Evolutionary conservation across 2,888 invertebrate species (phyloP), one percentile per base, ranked within the genome.

Genomic region (Drosophila prostipennis): DNA sequence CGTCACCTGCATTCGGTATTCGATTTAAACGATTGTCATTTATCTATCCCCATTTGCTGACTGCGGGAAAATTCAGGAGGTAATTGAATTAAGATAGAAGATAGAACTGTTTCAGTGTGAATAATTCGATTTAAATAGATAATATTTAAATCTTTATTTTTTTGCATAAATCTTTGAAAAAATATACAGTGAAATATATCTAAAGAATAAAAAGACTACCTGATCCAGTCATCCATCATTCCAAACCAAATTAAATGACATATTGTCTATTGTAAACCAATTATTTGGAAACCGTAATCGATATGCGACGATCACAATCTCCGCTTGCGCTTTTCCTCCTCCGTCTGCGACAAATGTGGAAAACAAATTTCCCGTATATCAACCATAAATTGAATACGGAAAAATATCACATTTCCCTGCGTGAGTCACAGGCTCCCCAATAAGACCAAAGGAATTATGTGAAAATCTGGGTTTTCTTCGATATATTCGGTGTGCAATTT

Each of bases 371-470:
- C 60, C 86, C 61, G 65, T 63, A 69, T 45, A 23, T 16, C 63
- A 55, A 40, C 67, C 37, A 74, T 72, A 73, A 84, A 75, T 79
- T 75, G 46, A 39, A 45, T 51, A 45, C 32, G 6, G 2, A 23
- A 68, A 78, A 78, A 71, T 79, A 84, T 84, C 89, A 52, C 49
- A 75, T 89, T 81, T 79, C 85, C 11, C n/a, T 8, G 11, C 7
- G 46, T 46, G 37, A 54, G 37, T 45, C 54, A 45, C 19, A 53
- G 43, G 53, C 11, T 57, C 45, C 53, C 60, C 63, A 60, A 51
- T 36, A 29, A 64, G 68, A 43, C 23, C 26, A 8, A 43, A 32
- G 36, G 42, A 71, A 71, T 71, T 78, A 72, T 55, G 63, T 53
- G 65, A 40, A 54, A 76, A 76, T 63, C 48, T 34, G 4, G 48